phyloP scores from a whole-genome alignment of 2,113 vertebrate genomes.

The Tupaia chinensis region DNA sequence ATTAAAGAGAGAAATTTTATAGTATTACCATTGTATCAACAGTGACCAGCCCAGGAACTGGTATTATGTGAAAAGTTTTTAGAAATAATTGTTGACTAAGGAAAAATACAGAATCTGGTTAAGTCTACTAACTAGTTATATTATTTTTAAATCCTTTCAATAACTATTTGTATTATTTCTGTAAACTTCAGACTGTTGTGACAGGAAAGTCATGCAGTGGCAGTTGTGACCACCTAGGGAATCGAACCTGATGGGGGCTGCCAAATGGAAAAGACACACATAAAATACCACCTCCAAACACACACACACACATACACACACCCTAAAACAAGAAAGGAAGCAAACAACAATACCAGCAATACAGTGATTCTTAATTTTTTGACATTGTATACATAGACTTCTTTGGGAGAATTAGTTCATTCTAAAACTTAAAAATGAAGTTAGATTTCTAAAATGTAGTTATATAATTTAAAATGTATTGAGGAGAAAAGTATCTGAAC shows the following conservation, averaged over 20 bases:
- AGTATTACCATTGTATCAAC: background rate
- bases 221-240: constrained; percentile 52
- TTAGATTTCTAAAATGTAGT: background rate
- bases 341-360: background rate
- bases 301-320: background rate
- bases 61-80: background rate
- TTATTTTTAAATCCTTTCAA: constrained; percentile 72
- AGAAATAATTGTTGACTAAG: background rate
- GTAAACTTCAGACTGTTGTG: constrained; percentile 2
- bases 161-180: constrained; percentile 48
- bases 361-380: background rate
- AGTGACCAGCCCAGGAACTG: background rate
- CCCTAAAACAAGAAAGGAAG: background rate
- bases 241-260: constrained; percentile 43
- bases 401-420: background rate
- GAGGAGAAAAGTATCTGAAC: background rate
- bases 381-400: background rate
- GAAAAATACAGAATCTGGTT: constrained; percentile 10
- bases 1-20: background rate
- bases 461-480: background rate
- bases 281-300: background rate
- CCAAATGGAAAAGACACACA: background rate
- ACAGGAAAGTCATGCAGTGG: background rate
- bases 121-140: constrained; percentile 67
- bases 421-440: background rate